phyloP scores from a whole-genome alignment of 2,113 vertebrate species.

The Perccottus glenii region DNA sequence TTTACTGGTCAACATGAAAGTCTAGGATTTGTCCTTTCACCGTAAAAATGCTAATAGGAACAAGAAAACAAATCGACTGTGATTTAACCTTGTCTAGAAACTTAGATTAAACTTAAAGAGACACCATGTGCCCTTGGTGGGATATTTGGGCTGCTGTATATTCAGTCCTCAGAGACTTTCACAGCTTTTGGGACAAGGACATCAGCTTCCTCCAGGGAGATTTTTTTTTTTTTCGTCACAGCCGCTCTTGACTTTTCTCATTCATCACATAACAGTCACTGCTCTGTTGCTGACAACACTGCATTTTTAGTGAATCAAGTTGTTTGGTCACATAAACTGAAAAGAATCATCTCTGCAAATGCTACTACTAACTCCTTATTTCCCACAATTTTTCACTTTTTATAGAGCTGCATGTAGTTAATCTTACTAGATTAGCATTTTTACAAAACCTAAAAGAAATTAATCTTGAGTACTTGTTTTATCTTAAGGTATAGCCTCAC shows the following conservation, averaged over 20 bases:
- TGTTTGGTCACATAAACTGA: slow-evolving; percentile 10
- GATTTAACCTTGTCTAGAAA: slow-evolving; percentile 22
- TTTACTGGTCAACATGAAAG: background rate
- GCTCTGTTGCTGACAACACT: slow-evolving; percentile 2
- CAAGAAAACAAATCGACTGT: background rate
- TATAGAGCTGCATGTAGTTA: too few species aligned
- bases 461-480: too few species aligned
- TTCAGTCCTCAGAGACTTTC: slow-evolving; percentile 44
- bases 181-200: slow-evolving; percentile 60
- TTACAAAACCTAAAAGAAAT: too few species aligned
- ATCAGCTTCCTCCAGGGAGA: slow-evolving; percentile 58
- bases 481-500: too few species aligned
- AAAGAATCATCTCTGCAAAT: background rate
- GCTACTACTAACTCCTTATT: background rate
- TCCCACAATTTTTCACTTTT: too few species aligned
- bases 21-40: slow-evolving; percentile 6
- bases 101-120: slow-evolving; percentile 46
- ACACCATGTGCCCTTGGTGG: slow-evolving; percentile 54
- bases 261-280: slow-evolving; percentile 53
- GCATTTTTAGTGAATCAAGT: slow-evolving; percentile 26
- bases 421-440: too few species aligned
- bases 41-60: background rate
- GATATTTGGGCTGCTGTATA: slow-evolving; percentile 30
- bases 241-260: slow-evolving; percentile 52
- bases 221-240: slow-evolving; percentile 59